Evolutionary conservation across 2,113 vertebrate species (phyloP), one percentile per base, ranked within the genome.

Genomic region (Oreochromis niloticus): DNA sequence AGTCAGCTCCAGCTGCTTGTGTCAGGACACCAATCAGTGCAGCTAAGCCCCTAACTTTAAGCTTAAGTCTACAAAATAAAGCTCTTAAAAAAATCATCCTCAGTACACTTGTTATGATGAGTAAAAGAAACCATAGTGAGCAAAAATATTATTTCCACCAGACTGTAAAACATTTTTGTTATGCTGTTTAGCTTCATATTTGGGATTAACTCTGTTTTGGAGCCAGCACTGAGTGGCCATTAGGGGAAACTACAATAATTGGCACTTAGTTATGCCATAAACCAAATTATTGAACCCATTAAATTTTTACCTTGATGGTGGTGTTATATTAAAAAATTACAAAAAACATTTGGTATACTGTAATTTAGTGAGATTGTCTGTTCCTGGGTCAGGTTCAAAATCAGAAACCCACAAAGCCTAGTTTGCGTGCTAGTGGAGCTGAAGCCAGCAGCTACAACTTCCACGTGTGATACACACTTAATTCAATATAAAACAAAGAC

Each of bases 1-100:
- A 34, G 32, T 34, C 6, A 34, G 32, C 32, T 34, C 32, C 32
- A 34, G 61, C 9, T 66, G 61, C 0, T 0, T 66, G 19, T 66
- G 34, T 22, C 34, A 68, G 63, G 63, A 68, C 63, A 68, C 34
- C 34, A 68, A 22, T 39, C 63, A 41, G 34, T 66, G 32, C 61
- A 66, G 61, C 6, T 66, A 66, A 66, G 61, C 61, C 6, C 32
- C 19, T 41, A 68, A 5, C 4, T 3, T 39, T 39, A 9, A 39
- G 9, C 36, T 4, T 68, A 39, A 36, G 32, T 9, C 19, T n/a
- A n/a, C 6, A 12, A 66, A 36, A 12, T 36, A 17, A 66, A 36
- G 17, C 36, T 0, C 32, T 36, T 39, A 12, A 66, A 66, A 66
- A 56, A 68, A 68, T n/a, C 3, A 41, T 39, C 19, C 4, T 39